Evolutionary conservation across 2,888 invertebrate species (phyloP).

Genomic region (Mesoligia furuncula): DNA sequence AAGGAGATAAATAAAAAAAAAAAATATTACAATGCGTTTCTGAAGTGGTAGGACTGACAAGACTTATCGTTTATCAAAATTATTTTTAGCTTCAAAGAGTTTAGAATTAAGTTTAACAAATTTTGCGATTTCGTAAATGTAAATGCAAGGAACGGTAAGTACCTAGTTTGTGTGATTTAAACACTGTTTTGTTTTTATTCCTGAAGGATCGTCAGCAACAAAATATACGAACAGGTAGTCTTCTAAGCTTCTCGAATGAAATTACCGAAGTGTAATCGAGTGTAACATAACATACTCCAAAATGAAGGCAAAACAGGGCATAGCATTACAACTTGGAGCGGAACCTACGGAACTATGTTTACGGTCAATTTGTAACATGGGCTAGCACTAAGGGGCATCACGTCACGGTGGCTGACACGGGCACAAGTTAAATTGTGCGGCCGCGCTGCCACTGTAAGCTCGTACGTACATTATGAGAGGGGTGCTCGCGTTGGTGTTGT

Average conservation of each 20-base stretch:
- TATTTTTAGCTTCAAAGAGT: no score
- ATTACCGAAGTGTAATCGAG: constrained; percentile 28
- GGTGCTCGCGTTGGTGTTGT: constrained; percentile 39
- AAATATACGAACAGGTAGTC: neutral
- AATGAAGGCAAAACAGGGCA: constrained; percentile 51
- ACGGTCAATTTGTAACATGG: constrained; percentile 76
- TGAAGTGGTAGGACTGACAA: no score
- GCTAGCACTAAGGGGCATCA: constrained; percentile 69
- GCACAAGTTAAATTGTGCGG: constrained; percentile 70
- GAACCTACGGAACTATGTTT: constrained; percentile 68
- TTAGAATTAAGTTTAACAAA: no score
- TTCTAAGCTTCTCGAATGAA: constrained; percentile 25
- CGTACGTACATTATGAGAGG: constrained; percentile 60
- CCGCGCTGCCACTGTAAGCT: constrained; percentile 56
- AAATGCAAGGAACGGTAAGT: no score
- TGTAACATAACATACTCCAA: constrained; percentile 42
- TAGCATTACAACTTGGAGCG: constrained; percentile 61
- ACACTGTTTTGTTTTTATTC: no score
- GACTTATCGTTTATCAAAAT: no score
- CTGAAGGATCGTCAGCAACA: no score
- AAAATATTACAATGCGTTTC: no score
- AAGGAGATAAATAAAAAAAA: no score
- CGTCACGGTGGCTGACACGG: constrained; percentile 68
- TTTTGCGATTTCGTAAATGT: no score
- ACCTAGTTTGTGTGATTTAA: no score